Evolutionary conservation across 2,888 invertebrate genomes (phyloP).

Genomic region (Melolontha melolontha): DNA sequence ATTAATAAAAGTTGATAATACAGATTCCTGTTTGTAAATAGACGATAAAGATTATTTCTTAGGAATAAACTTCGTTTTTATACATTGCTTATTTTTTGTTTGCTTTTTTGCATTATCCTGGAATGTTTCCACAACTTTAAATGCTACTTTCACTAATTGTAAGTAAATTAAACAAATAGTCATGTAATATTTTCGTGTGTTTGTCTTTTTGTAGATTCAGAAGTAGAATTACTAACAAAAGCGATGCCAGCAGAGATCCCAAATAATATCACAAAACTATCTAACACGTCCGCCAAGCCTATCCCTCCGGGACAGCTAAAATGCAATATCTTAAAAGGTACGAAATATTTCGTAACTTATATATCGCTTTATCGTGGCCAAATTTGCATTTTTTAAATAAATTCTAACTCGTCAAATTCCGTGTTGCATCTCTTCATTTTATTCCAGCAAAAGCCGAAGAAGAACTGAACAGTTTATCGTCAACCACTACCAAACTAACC

Average conservation of each 20-base stretch:
- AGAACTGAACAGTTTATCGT: conserved; percentile 62
- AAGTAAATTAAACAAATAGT: too few relatives aligned
- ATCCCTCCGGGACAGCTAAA: conserved; percentile 92
- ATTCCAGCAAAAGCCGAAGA: conserved; percentile 75
- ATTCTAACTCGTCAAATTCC: background rate
- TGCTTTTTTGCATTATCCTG: too few relatives aligned
- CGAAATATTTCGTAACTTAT: conserved; percentile 53
- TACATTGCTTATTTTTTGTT: too few relatives aligned
- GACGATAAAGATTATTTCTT: too few relatives aligned
- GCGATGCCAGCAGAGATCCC: conserved; percentile 62
- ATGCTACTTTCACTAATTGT: too few relatives aligned
- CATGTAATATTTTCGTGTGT: background rate
- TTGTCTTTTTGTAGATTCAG: conserved; percentile 52
- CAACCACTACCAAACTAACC: conserved; percentile 66
- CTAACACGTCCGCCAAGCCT: conserved; percentile 67
- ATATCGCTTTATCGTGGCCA: background rate
- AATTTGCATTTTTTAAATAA: conserved; percentile 47
- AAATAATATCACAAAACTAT: conserved; percentile 61
- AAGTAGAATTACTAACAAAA: conserved; percentile 55
- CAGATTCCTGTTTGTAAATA: too few relatives aligned
- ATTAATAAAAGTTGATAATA: too few relatives aligned
- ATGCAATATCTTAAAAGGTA: conserved; percentile 94
- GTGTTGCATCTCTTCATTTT: conserved; percentile 27
- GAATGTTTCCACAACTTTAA: too few relatives aligned
- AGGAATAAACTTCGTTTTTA: too few relatives aligned